A percentile compares a stretch with the other conserved stretches of the same genome.
Evolutionary conservation across 2,888 invertebrate genomes (phyloP).

Genomic region (Arrhopalites spinosus): DNA sequence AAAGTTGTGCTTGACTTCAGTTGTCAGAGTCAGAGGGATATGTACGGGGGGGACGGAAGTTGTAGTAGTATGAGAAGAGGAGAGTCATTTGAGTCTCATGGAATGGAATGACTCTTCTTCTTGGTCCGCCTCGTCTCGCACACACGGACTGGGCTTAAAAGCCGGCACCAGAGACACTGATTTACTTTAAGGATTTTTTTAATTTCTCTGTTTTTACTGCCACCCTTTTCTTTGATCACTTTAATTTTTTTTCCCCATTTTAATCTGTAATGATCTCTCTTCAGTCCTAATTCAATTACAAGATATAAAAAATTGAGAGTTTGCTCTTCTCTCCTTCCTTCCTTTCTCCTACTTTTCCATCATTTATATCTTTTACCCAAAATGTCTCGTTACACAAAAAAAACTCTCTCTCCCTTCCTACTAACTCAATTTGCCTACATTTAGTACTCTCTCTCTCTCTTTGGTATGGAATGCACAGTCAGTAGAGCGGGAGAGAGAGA

Average conservation of each 20-base stretch:
- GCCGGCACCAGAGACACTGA: slow-evolving; percentile 50
- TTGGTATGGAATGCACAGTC: neutral
- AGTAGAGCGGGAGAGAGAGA: neutral
- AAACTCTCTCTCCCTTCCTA: neutral
- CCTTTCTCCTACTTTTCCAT: slow-evolving; percentile 3
- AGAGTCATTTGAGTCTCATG: slow-evolving; percentile 25
- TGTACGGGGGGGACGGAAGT: neutral
- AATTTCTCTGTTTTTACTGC: slow-evolving; percentile 56
- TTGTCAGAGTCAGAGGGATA: no score
- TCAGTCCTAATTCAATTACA: slow-evolving; percentile 56
- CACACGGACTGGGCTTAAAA: slow-evolving; percentile 38
- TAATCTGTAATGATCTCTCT: slow-evolving; percentile 56
- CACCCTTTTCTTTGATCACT: slow-evolving; percentile 56
- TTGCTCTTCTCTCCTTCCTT: slow-evolving; percentile 6
- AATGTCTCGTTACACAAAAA: neutral
- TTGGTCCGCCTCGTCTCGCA: slow-evolving; percentile 44
- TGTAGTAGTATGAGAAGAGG: neutral
- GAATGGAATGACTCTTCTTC: slow-evolving; percentile 25
- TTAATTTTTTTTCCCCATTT: slow-evolving; percentile 55
- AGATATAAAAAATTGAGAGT: slow-evolving; percentile 46
- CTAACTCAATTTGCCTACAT: neutral
- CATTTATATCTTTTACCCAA: slow-evolving; percentile 17
- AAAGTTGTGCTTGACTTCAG: neutral
- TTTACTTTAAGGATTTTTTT: slow-evolving; percentile 57
- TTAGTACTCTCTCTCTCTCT: neutral